A percentile compares a stretch with the other conserved stretches of the same genome.
Conservation (phyloP, 1,140 invertebrate species). For the Drosophila lacteicornis region DNA sequence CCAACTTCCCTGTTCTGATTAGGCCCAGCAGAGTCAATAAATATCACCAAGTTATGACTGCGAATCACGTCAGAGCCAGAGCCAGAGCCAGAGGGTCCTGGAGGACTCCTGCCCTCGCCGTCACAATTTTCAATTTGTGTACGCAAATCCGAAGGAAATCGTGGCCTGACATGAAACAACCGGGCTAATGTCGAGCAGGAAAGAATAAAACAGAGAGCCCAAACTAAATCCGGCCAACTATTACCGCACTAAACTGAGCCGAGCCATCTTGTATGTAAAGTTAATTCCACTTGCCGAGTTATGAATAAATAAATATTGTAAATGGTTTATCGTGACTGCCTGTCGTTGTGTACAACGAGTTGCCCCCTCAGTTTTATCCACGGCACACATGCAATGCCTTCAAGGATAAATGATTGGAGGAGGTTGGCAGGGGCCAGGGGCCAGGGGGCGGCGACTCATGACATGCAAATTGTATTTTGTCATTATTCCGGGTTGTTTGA, state of each 20-base stretch:
- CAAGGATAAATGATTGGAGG: slow-evolving; percentile 64
- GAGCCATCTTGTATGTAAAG: slow-evolving; percentile 51
- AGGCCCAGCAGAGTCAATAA: slow-evolving; percentile 68
- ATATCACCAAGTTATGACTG: slow-evolving; percentile 70
- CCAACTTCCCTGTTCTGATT: slow-evolving; percentile 35
- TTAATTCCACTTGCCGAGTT: slow-evolving; percentile 62
- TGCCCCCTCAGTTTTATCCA: slow-evolving; percentile 12
- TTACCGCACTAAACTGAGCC: slow-evolving; percentile 54
- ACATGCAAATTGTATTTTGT: slow-evolving; percentile 81
- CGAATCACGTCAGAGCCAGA: slow-evolving; percentile 61
- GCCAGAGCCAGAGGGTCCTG: slow-evolving; percentile 9
- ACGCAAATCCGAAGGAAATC: slow-evolving; percentile 65
- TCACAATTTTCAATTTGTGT: slow-evolving; percentile 51
- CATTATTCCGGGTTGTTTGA: slow-evolving; percentile 75
- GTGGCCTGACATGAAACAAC: slow-evolving; percentile 71
- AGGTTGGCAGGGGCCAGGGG: background rate
- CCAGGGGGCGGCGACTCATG: slow-evolving; percentile 33
- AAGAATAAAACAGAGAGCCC: slow-evolving; percentile 16
- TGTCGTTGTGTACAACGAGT: slow-evolving; percentile 56
- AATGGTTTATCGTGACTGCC: slow-evolving; percentile 79
- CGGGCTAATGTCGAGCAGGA: slow-evolving; percentile 27
- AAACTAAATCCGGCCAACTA: slow-evolving; percentile 46
- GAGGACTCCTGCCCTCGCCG: slow-evolving; percentile 17
- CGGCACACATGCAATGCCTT: slow-evolving; percentile 63
- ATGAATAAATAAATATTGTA: slow-evolving; percentile 82